Percentiles rank a stretch among this genome's conserved stretches.
Conservation (phyloP, 2,888 invertebrate species). For the Athalia rosae region DNA sequence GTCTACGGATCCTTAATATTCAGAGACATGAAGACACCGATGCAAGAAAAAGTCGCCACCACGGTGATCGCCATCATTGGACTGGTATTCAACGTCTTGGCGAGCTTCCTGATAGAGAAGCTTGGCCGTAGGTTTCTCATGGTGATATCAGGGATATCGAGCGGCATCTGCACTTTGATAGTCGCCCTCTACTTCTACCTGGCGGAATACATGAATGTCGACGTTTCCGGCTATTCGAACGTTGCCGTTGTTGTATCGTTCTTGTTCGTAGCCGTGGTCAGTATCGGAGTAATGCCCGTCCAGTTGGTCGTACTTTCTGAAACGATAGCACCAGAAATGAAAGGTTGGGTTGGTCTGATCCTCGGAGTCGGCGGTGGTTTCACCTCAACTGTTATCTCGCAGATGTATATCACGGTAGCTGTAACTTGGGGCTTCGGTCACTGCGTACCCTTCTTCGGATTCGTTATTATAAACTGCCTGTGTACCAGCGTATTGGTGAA, state of each 20-base stretch:
- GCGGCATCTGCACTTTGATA: slow-evolving; percentile 53
- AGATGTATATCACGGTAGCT: slow-evolving; percentile 57
- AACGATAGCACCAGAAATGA: slow-evolving; percentile 59
- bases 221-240: slow-evolving; percentile 52
- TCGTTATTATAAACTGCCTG: slow-evolving; percentile 49
- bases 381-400: slow-evolving; percentile 47
- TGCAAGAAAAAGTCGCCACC: slow-evolving; percentile 57
- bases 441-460: slow-evolving; percentile 56
- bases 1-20: slow-evolving; percentile 73
- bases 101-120: slow-evolving; percentile 70
- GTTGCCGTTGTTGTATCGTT: slow-evolving; percentile 55
- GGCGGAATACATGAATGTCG: slow-evolving; percentile 52
- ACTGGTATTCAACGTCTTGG: slow-evolving; percentile 63
- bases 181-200: slow-evolving; percentile 58
- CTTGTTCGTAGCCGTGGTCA: slow-evolving; percentile 55
- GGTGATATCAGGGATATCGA: slow-evolving; percentile 64
- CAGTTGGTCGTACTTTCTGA: slow-evolving; percentile 59
- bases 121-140: slow-evolving; percentile 73
- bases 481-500: slow-evolving; percentile 49
- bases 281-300: slow-evolving; percentile 54
- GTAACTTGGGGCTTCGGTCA: slow-evolving; percentile 58
- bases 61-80: slow-evolving; percentile 60
- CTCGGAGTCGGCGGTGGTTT: slow-evolving; percentile 50
- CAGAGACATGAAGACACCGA: slow-evolving; percentile 54
- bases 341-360: slow-evolving; percentile 56